Evolutionary conservation across 2,888 invertebrate genomes (phyloP).

Genomic region (Tortricodes alternella): DNA sequence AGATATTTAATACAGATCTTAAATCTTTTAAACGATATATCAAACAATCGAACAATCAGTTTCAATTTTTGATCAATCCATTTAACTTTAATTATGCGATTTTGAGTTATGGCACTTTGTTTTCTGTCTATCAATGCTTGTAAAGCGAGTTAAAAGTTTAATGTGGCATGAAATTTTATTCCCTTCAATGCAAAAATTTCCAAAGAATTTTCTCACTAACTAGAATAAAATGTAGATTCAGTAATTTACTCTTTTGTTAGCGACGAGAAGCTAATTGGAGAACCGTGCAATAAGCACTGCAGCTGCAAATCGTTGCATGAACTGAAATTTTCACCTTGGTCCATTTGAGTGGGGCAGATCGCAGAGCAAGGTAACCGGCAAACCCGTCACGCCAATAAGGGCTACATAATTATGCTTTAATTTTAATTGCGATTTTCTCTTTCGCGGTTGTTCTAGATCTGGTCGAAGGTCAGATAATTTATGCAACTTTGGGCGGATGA

Average conservation of each 20-base stretch:
- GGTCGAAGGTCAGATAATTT: too few relatives aligned
- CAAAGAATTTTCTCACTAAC: constrained; percentile 1
- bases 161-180: too few relatives aligned
- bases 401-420: constrained; percentile 29
- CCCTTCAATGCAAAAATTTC: not conserved
- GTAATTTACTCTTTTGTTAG: constrained; percentile 15
- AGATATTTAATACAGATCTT: too few relatives aligned
- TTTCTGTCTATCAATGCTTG: too few relatives aligned
- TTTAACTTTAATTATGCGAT: too few relatives aligned
- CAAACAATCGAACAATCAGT: too few relatives aligned
- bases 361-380: constrained; percentile 61
- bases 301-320: constrained; percentile 52
- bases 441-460: too few relatives aligned
- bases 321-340: constrained; percentile 71
- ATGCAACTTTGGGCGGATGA: too few relatives aligned
- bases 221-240: constrained; percentile 16
- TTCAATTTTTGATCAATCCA: too few relatives aligned
- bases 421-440: not conserved
- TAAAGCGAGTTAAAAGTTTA: too few relatives aligned
- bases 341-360: constrained; percentile 62
- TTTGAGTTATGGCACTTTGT: too few relatives aligned
- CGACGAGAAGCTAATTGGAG: constrained; percentile 42
- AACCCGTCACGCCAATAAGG: constrained; percentile 47
- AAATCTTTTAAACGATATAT: too few relatives aligned
- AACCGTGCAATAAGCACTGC: constrained; percentile 47